A percentile compares a stretch with the other conserved stretches of the same genome.
phyloP scores from a whole-genome alignment of 1,140 invertebrate species.

The Papilio aristodemus region DNA sequence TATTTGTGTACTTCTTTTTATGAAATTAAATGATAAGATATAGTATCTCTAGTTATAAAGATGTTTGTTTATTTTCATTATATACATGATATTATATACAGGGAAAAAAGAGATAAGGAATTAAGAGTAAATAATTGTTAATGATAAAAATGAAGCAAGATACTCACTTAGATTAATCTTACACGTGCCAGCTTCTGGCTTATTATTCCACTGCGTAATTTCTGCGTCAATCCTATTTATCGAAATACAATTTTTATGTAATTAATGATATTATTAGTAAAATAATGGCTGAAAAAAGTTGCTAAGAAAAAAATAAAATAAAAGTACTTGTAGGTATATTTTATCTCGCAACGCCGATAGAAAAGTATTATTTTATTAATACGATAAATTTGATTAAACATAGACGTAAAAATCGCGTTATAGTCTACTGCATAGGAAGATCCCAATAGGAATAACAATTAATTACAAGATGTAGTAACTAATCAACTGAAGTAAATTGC shows the following conservation, averaged over 20 bases:
- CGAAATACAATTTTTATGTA: not conserved
- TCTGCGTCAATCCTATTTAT: too few relatives aligned
- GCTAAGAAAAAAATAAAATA: too few relatives aligned
- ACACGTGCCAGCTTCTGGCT: too few relatives aligned
- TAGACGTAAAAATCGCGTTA: not conserved
- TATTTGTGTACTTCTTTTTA: not conserved
- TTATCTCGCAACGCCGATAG: too few relatives aligned
- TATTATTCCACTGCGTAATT: too few relatives aligned
- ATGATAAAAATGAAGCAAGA: constrained; percentile 4
- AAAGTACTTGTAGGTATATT: too few relatives aligned
- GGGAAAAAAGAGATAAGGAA: not conserved
- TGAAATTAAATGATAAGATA: not conserved
- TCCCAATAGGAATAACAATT: not conserved
- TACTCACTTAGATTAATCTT: not conserved
- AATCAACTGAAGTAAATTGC: not conserved
- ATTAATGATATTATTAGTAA: too few relatives aligned
- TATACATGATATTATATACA: too few relatives aligned
- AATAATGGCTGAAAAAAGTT: too few relatives aligned
- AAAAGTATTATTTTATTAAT: too few relatives aligned
- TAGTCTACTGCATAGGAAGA: not conserved
- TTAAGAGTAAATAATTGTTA: constrained; percentile 4
- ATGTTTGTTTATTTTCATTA: too few relatives aligned
- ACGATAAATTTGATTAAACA: not conserved
- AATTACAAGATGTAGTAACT: too few relatives aligned
- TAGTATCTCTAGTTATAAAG: not conserved